phyloP scores from a whole-genome alignment of 2,888 invertebrate genomes.

The Orchesellides sinensis region DNA sequence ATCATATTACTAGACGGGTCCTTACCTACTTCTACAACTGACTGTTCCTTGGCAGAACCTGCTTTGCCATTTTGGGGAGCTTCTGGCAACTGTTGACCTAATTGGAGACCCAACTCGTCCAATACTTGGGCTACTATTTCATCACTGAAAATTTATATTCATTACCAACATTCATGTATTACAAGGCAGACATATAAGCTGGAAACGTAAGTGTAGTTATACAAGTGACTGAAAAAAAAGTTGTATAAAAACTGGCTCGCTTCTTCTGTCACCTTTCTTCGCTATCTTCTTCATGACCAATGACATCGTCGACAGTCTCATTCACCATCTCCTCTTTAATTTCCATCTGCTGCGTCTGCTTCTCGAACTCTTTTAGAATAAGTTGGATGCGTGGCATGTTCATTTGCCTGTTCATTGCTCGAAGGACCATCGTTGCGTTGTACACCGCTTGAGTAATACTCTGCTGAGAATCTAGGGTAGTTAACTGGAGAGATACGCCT shows the following conservation, averaged over 20 bases:
- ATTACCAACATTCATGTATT: neutral
- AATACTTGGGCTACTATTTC: constrained; percentile 80
- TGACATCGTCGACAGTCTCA: constrained; percentile 82
- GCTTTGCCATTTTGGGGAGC: constrained; percentile 75
- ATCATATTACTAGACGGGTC: constrained; percentile 75
- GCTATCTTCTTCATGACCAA: constrained; percentile 80
- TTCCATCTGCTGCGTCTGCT: constrained; percentile 82
- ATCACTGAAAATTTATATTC: constrained; percentile 76
- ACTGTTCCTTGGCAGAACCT: neutral
- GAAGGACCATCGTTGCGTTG: constrained; percentile 81
- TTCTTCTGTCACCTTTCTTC: constrained; percentile 78
- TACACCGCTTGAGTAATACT: constrained; percentile 82
- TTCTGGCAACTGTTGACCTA: constrained; percentile 79
- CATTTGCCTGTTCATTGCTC: constrained; percentile 80
- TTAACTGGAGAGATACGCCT: constrained; percentile 81
- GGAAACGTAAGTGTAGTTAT: neutral
- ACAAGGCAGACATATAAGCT: too few relatives aligned
- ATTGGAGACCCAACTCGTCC: constrained; percentile 81
- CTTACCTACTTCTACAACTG: neutral
- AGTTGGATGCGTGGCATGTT: constrained; percentile 82
- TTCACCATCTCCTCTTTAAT: constrained; percentile 83
- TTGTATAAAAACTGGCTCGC: too few relatives aligned
- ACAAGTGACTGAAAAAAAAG: too few relatives aligned
- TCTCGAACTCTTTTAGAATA: constrained; percentile 81
- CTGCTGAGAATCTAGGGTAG: constrained; percentile 81